Base-by-base conservation (phyloP, 2,797 vertebrate species). In the Schizopygopsis malacanthus region DNA sequence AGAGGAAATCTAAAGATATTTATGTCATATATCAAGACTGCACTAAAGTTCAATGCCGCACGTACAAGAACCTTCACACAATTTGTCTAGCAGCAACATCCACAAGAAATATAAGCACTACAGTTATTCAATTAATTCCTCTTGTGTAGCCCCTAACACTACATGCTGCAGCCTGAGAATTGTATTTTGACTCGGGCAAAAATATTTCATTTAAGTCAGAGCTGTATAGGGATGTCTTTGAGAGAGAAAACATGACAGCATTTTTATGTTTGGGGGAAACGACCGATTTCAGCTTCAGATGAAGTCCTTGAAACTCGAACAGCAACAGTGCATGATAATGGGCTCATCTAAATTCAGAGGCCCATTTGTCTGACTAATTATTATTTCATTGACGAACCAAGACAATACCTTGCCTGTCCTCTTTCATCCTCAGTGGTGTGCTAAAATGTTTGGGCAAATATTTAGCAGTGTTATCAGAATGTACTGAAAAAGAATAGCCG, bases 261-360 rank as follows among this genome's bases (percentile, higher is more conserved):
- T 86, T 45, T 70, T 82, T 56, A 43, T 77, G 79, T 82, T 86
- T 33, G 5, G 22, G 50, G 25, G 39, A 83, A 83, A 72, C 13
- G 15, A 25, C 33, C 65, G 37, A 70, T 76, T 80, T 69, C n/a
- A 72, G 41, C 78, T 82, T 18, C 20, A 79, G 54, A 54, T 25
- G 65, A 81, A 82, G 86, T 75, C 79, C 84, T 88, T 84, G 79
- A 54, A 67, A 71, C 45, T 39, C 70, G 43, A 72, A 39, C 22
- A 45, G 50, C 18, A 77, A 85, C 63, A 76, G 41, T 10, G 85
- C 65, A 81, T 83, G 80, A 69, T 82, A 86, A 89, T 70, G 76
- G 43, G 56, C 43, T 85, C 12, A 87, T 88, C 86, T 77, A 84
- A 85, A 92, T 87, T 65, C 85, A 86, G 20, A n/a, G 71, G 50